These are phyloP conservation scores for Heliconius ethilla DNA, from an alignment of 2,888 invertebrate genomes.

Conservation along the genomic window DNA sequence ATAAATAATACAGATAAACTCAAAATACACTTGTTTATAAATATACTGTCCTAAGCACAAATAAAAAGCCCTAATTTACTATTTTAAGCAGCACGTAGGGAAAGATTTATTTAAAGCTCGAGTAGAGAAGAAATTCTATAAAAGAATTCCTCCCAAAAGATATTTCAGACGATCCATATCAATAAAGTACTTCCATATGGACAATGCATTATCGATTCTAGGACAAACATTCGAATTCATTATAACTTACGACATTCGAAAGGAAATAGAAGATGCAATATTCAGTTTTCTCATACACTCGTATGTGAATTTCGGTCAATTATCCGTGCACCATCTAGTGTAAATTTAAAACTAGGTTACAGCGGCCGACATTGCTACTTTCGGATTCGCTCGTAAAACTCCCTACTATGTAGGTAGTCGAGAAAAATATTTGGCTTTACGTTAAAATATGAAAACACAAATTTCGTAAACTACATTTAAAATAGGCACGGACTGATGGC, in stretches of 20 bases:
- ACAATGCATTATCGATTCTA: conserved; percentile 6
- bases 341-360: conserved; percentile 77
- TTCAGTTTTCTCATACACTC: conserved; percentile 36
- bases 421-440: conserved; percentile 37
- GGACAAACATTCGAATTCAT: conserved; percentile 21
- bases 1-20: not conserved
- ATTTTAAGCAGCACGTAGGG: not conserved
- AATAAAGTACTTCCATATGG: not conserved
- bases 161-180: not conserved
- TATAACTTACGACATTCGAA: conserved; percentile 27
- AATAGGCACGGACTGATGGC: conserved; percentile 17
- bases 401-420: conserved; percentile 37
- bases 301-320: conserved; percentile 58
- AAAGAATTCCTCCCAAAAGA: not conserved
- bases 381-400: conserved; percentile 54
- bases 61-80: conserved; percentile 1
- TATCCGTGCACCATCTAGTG: conserved; percentile 60
- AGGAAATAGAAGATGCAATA: conserved; percentile 43
- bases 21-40: not conserved
- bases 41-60: not conserved
- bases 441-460: conserved; percentile 35
- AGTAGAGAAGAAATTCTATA: not conserved
- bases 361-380: conserved; percentile 54
- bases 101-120: not conserved
- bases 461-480: conserved; percentile 23